A percentile compares a stretch with the other conserved stretches of the same genome.
Conservation (phyloP, 2,888 invertebrate species). For the Arrhopalites spinosus region DNA sequence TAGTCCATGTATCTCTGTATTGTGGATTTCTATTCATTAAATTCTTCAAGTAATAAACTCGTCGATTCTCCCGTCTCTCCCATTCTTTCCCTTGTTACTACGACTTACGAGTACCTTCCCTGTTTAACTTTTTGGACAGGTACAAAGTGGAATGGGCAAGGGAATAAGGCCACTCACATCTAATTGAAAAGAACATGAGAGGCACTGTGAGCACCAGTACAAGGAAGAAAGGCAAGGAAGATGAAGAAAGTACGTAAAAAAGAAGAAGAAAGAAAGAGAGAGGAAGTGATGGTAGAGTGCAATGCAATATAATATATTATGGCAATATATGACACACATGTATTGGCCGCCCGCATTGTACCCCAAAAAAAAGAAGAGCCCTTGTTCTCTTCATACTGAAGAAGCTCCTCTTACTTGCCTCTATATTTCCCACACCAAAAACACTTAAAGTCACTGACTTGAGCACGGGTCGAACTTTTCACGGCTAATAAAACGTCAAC, state of each 20-base stretch:
- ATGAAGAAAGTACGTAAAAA: not conserved
- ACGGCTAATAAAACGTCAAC: slow-evolving; percentile 43
- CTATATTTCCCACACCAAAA: slow-evolving; percentile 18
- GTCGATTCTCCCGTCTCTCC: not conserved
- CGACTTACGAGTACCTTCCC: not conserved
- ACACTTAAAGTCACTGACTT: slow-evolving; percentile 27
- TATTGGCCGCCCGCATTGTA: not conserved
- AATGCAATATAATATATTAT: slow-evolving; percentile 14
- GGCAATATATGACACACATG: slow-evolving; percentile 3
- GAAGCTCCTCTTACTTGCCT: not conserved
- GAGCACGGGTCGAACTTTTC: slow-evolving; percentile 39
- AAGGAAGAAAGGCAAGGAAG: not conserved
- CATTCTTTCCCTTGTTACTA: not conserved
- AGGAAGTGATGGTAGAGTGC: slow-evolving; percentile 17
- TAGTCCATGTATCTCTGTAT: too few relatives aligned
- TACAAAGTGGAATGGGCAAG: not conserved
- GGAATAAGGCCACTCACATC: not conserved
- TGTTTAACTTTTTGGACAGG: not conserved
- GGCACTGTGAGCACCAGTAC: not conserved
- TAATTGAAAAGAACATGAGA: not conserved
- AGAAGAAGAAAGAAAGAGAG: not conserved
- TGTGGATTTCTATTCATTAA: too few relatives aligned
- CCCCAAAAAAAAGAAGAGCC: not conserved
- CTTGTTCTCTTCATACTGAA: not conserved
- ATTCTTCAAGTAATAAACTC: not conserved